Evolutionary conservation across 2,113 vertebrate genomes (phyloP).

Genomic region (Uria lomvia): DNA sequence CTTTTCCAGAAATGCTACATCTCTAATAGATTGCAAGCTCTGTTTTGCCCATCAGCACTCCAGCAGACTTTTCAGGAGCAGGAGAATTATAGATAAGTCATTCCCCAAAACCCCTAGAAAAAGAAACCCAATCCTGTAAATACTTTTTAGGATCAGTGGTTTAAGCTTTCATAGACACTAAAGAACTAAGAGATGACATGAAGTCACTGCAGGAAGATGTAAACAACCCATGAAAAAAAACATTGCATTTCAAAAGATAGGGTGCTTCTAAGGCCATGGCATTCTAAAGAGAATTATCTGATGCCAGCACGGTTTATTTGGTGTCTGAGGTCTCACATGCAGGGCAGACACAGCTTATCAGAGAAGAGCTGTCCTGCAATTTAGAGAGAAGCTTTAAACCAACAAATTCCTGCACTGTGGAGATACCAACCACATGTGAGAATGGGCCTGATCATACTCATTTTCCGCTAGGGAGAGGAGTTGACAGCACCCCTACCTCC

Average conservation of each 20-base stretch:
- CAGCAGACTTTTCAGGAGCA: not conserved
- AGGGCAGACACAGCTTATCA: slow-evolving; percentile 60
- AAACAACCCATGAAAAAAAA: slow-evolving; percentile 40
- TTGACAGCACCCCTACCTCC: not conserved
- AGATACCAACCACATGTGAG: slow-evolving; percentile 4
- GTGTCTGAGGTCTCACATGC: slow-evolving; percentile 55
- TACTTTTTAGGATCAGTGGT: not conserved
- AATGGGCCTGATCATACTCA: not conserved
- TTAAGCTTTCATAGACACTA: not conserved
- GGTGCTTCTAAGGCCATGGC: slow-evolving; percentile 21
- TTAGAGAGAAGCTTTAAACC: slow-evolving; percentile 37
- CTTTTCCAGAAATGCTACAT: not conserved
- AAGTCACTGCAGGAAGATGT: slow-evolving; percentile 13
- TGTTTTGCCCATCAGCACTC: not conserved
- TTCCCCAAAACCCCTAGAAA: not conserved
- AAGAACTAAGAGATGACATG: not conserved
- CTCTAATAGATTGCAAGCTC: not conserved
- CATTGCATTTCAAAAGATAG: slow-evolving; percentile 61
- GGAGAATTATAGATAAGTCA: not conserved
- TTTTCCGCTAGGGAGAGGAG: slow-evolving; percentile 11
- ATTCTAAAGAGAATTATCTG: slow-evolving; percentile 64
- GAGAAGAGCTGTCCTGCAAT: slow-evolving; percentile 34
- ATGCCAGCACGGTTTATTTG: slow-evolving; percentile 64
- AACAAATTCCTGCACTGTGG: not conserved
- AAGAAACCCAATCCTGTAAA: not conserved